Conservation (phyloP, 2,888 invertebrate species). For the Pollenia angustigena region DNA sequence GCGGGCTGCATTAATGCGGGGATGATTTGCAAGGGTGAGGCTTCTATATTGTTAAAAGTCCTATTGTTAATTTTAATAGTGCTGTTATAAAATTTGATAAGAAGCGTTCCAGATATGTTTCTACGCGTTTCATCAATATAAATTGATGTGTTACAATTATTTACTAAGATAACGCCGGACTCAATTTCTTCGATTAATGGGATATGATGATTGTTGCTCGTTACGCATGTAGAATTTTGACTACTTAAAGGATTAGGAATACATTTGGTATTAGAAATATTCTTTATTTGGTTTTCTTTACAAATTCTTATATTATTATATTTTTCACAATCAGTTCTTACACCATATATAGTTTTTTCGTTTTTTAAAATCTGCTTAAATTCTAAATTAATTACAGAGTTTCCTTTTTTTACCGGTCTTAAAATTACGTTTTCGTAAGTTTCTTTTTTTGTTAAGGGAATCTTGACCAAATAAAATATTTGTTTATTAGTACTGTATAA, state of each 20-base stretch:
- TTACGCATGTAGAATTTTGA: slow-evolving; percentile 4
- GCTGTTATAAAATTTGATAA: slow-evolving; percentile 34
- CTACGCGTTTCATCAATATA: not conserved
- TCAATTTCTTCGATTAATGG: not conserved
- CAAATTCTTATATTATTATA: slow-evolving; percentile 1
- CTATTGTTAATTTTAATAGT: slow-evolving; percentile 34
- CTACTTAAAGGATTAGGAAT: slow-evolving; percentile 9
- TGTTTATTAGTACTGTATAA: slow-evolving; percentile 14
- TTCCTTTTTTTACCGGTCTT: slow-evolving; percentile 20
- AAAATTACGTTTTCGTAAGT: not conserved
- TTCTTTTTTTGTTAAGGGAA: slow-evolving; percentile 21
- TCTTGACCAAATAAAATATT: slow-evolving; percentile 20
- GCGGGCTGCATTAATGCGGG: slow-evolving; percentile 35
- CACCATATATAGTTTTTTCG: not conserved
- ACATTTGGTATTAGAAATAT: not conserved
- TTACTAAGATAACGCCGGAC: not conserved
- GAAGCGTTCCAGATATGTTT: slow-evolving; percentile 19
- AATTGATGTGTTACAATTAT: not conserved
- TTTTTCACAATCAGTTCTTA: not conserved
- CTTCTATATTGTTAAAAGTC: slow-evolving; percentile 33
- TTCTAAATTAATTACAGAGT: slow-evolving; percentile 1
- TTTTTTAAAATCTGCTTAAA: slow-evolving; percentile 2
- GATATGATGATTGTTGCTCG: slow-evolving; percentile 21
- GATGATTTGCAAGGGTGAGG: slow-evolving; percentile 27
- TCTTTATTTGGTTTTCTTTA: slow-evolving; percentile 13